These are phyloP conservation scores for Anser cygnoides DNA, from an alignment of 2,113 vertebrate genomes.

Conservation along the genomic window DNA sequence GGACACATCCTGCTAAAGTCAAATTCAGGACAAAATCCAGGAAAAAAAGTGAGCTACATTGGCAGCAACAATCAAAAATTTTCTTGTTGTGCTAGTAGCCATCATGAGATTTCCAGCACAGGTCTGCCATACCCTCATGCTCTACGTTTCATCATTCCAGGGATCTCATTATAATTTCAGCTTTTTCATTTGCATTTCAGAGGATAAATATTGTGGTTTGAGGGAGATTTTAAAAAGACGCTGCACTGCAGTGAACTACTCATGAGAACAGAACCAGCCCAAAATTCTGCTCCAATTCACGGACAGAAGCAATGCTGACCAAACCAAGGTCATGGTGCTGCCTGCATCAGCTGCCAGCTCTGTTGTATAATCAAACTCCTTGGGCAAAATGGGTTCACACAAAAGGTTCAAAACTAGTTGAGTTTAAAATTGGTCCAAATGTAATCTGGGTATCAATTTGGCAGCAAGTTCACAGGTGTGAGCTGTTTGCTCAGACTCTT, in stretches of 20 bases:
- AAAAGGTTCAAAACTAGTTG: neutral
- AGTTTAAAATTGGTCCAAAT: neutral
- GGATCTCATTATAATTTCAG: neutral
- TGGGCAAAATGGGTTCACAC: neutral
- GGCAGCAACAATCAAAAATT: too few relatives aligned
- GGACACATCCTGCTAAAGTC: neutral
- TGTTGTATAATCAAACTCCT: neutral
- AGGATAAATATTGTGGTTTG: neutral
- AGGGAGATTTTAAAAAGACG: neutral
- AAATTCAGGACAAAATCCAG: neutral
- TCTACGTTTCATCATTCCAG: neutral
- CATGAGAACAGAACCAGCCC: neutral
- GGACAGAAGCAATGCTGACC: neutral
- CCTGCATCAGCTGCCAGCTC: too few relatives aligned
- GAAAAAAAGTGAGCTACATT: neutral
- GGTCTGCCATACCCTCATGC: neutral
- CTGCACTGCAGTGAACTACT: neutral
- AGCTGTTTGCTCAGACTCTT: neutral
- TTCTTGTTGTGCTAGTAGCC: neutral
- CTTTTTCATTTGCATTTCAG: neutral
- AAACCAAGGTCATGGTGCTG: rapidly evolving
- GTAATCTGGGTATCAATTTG: neutral
- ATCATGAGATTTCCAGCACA: neutral
- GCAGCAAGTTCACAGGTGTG: neutral
- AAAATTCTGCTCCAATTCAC: neutral